Evolutionary conservation across 2,113 vertebrate species (phyloP), one percentile per base, ranked within the genome.

Genomic region (Gymnogyps californianus): DNA sequence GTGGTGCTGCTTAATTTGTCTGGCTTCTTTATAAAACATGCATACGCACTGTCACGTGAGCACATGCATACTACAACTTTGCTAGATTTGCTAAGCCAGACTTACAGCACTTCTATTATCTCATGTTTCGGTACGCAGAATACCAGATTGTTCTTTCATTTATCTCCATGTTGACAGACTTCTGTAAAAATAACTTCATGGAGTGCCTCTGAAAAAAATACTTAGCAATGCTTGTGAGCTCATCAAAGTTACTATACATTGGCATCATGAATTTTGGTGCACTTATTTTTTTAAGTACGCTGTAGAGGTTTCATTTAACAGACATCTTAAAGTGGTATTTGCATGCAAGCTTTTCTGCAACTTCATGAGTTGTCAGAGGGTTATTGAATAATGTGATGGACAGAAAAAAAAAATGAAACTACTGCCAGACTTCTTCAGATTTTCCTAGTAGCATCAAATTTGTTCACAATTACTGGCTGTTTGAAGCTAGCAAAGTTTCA

Each of bases 221-320:
- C 32, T 89, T 52, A 81, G 83, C 83, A 49, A 44, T 54, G 75
- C 84, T 90, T 76, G 21, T 55, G 75, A 93, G 70, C 82, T 85
- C 58, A 11, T 77, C 62, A 10, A 36, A 85, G 26, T 74, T 38
- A 22, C 0, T 4, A 5, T 12, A n/a, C 0, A 0, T 32, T 34
- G 38, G 58, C 84, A 80, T 61, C 5, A 1, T 54, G 26, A 62
- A 38, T 90, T 89, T 40, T 42, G 58, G 59, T 92, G 90, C 59
- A 12, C 31, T 80, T 77, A 34, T 34, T 90, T 57, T 19, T 44
- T 58, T 22, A 88, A 38, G 13, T 80, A 8, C 5, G 21, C 54
- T 32, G 1, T 40, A 81, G 79, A 80, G 67, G 34, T 70, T 79
- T 84, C 13, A 51, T 49, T 93, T 40, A 59, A 46, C 46, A 92